Evolutionary conservation across 2,113 vertebrate genomes (phyloP), one percentile per base, ranked within the genome.

Genomic region (Barbus barbus): DNA sequence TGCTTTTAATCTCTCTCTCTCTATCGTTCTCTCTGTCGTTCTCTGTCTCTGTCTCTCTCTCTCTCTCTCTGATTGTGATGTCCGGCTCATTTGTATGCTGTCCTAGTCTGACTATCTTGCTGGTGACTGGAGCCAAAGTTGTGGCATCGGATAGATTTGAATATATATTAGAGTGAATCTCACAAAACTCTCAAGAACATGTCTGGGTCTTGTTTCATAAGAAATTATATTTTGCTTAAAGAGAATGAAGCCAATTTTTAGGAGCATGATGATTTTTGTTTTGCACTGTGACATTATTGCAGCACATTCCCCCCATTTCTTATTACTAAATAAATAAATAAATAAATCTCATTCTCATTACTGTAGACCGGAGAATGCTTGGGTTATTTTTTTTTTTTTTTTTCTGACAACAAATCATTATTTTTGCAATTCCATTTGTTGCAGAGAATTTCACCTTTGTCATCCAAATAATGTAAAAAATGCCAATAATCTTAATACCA

Each of bases 11-110:
- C 71, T 73, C 38, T 84, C 24, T 63, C 51, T 78, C 9, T 86
- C 86, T 86, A 75, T 90, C 9, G 77, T 56, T 71, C 72, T 67
- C 61, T 83, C 69, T 78, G 20, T 81, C 16, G 46, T 44, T 76
- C 6, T 87, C 84, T 87, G 74, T 83, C 75, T 75, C 28, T 83
- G 3, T 53, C 56, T 76, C 9, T 87, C 85, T 87, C 74, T 79
- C 65, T 38, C 33, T 36, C 6, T 79, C 56, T 74, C 75, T 61
- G 60, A 84, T 60, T 1, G 61, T 72, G 20, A 65, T 81, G 22
- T 86, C 82, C 69, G 20, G 26, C 92, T 92, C 87, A 94, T 95
- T 83, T 53, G 90, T 90, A 94, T 95, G 89, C 93, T 69, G 36
- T 77, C 38, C 91, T 90, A n/a, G 61, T 60, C 63, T 85, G 24